These are phyloP conservation scores for Trididemnum clinides DNA, from an alignment of 23 tunicate species.

Conservation along the genomic window DNA sequence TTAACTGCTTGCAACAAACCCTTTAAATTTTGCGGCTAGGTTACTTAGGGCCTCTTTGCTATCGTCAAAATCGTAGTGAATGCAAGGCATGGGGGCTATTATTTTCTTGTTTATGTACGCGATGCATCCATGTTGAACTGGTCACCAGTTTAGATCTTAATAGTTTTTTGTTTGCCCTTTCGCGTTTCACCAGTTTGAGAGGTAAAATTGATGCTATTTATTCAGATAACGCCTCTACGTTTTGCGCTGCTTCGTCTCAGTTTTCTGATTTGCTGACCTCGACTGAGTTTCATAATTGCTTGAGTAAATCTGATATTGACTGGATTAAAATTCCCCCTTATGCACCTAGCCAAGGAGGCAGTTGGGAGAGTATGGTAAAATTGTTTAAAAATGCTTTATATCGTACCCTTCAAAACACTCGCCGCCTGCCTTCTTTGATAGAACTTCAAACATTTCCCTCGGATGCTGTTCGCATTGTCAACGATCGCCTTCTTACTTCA, in stretches of 20 bases:
- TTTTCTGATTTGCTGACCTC: background rate
- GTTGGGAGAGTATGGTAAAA: conserved; percentile 9
- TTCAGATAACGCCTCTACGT: conserved; percentile 3
- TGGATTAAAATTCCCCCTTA: conserved; percentile 7
- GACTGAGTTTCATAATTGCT: background rate
- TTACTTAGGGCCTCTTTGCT: background rate
- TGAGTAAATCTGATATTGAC: background rate
- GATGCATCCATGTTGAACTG: background rate
- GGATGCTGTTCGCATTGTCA: conserved; percentile 6
- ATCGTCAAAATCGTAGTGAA: background rate
- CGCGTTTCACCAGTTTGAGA: background rate
- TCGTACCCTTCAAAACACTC: background rate
- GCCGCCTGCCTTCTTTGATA: background rate
- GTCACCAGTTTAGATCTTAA: background rate
- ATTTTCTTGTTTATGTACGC: background rate
- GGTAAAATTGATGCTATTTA: background rate
- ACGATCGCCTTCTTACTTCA: conserved; percentile 18
- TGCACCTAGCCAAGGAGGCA: conserved; percentile 5
- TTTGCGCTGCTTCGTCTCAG: background rate
- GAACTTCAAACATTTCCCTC: background rate
- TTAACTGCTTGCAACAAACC: background rate
- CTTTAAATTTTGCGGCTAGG: background rate
- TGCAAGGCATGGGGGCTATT: conserved; percentile 16
- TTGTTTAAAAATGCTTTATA: background rate
- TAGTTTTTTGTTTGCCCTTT: background rate